Conservation (phyloP, 2,113 vertebrate genomes). For the Xiphorhynchus elegans region DNA sequence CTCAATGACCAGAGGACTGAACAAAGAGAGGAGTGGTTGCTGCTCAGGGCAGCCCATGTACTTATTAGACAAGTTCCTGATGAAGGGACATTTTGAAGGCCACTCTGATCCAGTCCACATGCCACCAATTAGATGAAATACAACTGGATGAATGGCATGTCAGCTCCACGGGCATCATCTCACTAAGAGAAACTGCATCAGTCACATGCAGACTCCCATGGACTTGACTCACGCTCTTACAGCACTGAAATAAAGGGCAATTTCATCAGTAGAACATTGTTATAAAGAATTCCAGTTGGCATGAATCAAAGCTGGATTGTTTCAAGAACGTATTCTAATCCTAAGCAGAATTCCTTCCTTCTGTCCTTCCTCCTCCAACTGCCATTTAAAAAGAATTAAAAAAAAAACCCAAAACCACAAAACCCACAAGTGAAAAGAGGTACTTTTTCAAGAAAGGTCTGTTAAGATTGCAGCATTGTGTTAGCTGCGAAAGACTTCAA, state of each 20-base stretch:
- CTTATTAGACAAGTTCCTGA: not conserved
- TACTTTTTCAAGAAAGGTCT: not conserved
- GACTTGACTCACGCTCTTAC: not conserved
- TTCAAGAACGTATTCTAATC: not conserved
- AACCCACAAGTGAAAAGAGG: not conserved
- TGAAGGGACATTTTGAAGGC: not conserved
- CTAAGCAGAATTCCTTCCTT: not conserved
- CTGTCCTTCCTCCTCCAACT: not conserved
- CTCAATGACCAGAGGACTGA: not conserved
- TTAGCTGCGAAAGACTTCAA: not conserved
- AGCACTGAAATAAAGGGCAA: not conserved
- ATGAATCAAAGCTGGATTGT: not conserved
- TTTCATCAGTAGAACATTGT: not conserved
- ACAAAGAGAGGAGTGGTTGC: not conserved
- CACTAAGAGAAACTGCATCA: not conserved
- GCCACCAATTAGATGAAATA: not conserved
- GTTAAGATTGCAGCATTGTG: not conserved
- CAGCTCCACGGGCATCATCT: not conserved
- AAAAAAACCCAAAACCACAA: rapidly evolving
- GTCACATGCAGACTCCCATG: not conserved
- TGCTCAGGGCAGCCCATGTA: not conserved
- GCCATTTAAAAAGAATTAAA: not conserved
- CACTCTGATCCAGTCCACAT: not conserved
- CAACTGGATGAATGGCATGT: not conserved
- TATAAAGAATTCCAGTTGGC: not conserved